Conservation (phyloP, 2,797 vertebrate species). For the Dendrocincla fuliginosa region DNA sequence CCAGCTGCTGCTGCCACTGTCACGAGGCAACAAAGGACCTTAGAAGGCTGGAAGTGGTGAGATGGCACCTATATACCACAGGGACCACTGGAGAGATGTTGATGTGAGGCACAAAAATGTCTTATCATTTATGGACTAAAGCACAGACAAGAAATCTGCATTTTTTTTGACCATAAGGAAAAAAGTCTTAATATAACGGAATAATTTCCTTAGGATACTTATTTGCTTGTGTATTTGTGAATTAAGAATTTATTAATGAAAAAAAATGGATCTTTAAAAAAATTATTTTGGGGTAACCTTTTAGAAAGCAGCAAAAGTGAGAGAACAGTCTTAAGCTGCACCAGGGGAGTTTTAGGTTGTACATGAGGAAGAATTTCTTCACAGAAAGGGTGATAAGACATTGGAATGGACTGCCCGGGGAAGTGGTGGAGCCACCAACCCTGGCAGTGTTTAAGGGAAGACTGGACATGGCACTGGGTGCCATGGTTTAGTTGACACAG, state of each 20-base stretch:
- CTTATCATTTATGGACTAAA: background rate
- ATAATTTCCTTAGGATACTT: background rate
- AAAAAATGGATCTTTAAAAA: background rate
- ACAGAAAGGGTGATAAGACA: background rate
- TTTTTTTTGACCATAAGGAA: background rate
- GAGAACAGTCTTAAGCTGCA: background rate
- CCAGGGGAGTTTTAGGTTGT: background rate
- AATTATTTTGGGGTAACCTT: background rate
- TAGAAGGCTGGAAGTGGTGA: background rate
- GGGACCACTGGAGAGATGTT: background rate
- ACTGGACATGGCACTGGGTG: background rate
- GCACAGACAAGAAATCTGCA: background rate
- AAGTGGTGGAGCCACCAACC: background rate
- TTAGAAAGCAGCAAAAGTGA: background rate
- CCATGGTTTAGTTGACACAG: background rate
- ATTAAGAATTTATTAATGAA: background rate
- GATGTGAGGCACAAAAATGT: background rate
- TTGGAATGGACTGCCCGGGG: background rate
- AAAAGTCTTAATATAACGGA: background rate
- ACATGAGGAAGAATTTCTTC: background rate
- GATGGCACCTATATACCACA: background rate
- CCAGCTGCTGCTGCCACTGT: background rate
- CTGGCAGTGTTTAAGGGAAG: background rate
- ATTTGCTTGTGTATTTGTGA: background rate
- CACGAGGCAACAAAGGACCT: background rate